phyloP scores from a whole-genome alignment of 2,888 invertebrate species.

The Exephanes ischioxanthus region DNA sequence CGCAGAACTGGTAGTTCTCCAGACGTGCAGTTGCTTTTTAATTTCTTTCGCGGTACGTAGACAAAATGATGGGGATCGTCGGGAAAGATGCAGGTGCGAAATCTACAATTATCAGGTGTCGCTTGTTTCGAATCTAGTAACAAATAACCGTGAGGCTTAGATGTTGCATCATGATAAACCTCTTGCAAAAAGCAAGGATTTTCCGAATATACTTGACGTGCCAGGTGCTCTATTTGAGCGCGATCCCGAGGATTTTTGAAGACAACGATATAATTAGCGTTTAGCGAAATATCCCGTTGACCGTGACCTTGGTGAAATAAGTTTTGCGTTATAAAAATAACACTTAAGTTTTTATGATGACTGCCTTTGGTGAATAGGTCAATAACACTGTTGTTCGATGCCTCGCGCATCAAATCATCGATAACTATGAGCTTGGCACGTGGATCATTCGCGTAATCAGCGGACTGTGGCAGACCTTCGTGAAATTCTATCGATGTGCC shows the following conservation, averaged over 20 bases:
- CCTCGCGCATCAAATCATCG: too few species aligned
- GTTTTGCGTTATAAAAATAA: too few species aligned
- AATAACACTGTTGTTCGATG: too few species aligned
- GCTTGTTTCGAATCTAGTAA: background rate
- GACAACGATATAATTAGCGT: background rate
- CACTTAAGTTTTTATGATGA: too few species aligned
- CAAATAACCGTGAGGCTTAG: background rate
- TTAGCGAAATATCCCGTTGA: background rate
- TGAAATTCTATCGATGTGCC: background rate
- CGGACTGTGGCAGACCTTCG: background rate
- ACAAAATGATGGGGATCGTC: slow-evolving; percentile 1
- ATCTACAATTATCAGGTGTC: background rate
- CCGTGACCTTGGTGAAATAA: background rate
- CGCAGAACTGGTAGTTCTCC: background rate
- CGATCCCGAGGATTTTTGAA: background rate
- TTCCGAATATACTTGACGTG: background rate
- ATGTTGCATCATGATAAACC: background rate
- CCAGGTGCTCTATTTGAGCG: background rate
- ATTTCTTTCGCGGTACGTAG: background rate
- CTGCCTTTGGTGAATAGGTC: too few species aligned
- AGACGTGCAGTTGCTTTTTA: background rate
- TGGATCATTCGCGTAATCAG: background rate
- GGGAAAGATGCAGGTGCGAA: background rate
- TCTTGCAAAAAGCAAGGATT: background rate
- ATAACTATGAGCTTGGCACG: too few species aligned